A percentile compares a stretch with the other conserved stretches of the same genome.
Evolutionary conservation across 1,140 invertebrate genomes (phyloP).

Genomic region (Drosophila lini): DNA sequence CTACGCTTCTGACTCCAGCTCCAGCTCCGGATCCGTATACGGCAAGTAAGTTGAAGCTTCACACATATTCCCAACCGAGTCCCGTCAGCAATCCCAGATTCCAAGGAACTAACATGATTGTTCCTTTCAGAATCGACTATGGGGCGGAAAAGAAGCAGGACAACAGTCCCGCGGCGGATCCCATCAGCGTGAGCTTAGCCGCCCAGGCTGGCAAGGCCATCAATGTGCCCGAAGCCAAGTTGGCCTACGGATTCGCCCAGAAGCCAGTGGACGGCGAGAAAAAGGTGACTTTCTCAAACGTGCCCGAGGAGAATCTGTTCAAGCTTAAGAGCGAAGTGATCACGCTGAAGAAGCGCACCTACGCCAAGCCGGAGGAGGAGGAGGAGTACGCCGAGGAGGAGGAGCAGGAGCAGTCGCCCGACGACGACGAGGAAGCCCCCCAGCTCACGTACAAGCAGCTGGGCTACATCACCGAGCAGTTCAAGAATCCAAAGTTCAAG

Average conservation of each 20-base stretch:
- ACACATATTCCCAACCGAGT: not conserved
- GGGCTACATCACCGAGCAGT: slow-evolving; percentile 73
- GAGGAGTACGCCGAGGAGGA: slow-evolving; percentile 65
- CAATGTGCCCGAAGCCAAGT: slow-evolving; percentile 83
- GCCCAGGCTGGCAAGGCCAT: slow-evolving; percentile 75
- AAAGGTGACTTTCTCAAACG: slow-evolving; percentile 61
- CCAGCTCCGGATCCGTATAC: slow-evolving; percentile 40
- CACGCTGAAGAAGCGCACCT: slow-evolving; percentile 75
- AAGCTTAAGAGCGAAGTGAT: slow-evolving; percentile 84
- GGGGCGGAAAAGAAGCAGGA: slow-evolving; percentile 46
- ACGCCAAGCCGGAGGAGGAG: slow-evolving; percentile 61
- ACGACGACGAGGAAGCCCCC: slow-evolving; percentile 42
- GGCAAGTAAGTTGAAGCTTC: slow-evolving; percentile 41
- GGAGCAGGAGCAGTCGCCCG: slow-evolving; percentile 33
- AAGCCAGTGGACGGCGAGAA: slow-evolving; percentile 76
- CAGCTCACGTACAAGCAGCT: slow-evolving; percentile 76
- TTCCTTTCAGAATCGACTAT: slow-evolving; percentile 49
- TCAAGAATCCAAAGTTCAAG: slow-evolving; percentile 77
- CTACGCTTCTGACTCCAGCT: slow-evolving; percentile 46
- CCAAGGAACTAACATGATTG: not conserved
- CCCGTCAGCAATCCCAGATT: too few species aligned
- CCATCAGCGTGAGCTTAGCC: slow-evolving; percentile 84
- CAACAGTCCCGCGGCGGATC: slow-evolving; percentile 81
- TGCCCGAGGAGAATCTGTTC: slow-evolving; percentile 85
- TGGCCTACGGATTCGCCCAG: slow-evolving; percentile 84